Conservation (phyloP, 2,797 vertebrate genomes). For the Coregonus suidteri region DNA sequence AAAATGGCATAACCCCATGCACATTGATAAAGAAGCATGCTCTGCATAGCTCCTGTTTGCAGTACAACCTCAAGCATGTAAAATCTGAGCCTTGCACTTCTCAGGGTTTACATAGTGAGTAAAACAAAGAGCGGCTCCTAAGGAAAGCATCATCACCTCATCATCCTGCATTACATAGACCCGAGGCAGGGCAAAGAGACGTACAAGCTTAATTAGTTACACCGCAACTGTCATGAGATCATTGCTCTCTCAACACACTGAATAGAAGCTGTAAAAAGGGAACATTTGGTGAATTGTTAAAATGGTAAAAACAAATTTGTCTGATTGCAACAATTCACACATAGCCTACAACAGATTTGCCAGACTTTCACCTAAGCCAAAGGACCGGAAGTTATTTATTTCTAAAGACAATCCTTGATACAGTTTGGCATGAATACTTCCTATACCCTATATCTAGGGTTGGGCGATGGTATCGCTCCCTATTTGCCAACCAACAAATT, state of each 20-base stretch:
- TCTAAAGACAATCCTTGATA: not conserved
- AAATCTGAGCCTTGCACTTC: conserved; percentile 26
- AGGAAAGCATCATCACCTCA: conserved; percentile 85
- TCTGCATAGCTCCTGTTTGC: conserved; percentile 49
- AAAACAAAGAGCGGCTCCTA: conserved; percentile 58
- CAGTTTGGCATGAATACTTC: not conserved
- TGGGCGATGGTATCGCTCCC: no score
- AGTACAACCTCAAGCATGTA: conserved; percentile 63
- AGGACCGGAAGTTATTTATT: not conserved
- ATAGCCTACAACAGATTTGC: not conserved
- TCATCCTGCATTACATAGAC: conserved; percentile 84
- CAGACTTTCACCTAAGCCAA: not conserved
- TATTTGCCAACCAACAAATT: no score
- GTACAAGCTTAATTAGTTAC: conserved; percentile 47
- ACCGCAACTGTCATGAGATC: not conserved
- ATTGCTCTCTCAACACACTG: not conserved
- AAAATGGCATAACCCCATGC: conserved; percentile 11
- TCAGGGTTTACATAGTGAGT: conserved; percentile 50
- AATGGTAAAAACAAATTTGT: no score
- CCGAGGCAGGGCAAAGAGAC: conserved; percentile 75
- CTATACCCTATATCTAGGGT: no score
- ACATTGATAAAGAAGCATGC: conserved; percentile 18
- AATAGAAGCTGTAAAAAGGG: not conserved
- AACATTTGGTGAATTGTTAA: not conserved
- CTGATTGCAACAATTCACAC: no score